phyloP scores from a whole-genome alignment of 2,888 invertebrate species.

The Drosophila tanythrix region DNA sequence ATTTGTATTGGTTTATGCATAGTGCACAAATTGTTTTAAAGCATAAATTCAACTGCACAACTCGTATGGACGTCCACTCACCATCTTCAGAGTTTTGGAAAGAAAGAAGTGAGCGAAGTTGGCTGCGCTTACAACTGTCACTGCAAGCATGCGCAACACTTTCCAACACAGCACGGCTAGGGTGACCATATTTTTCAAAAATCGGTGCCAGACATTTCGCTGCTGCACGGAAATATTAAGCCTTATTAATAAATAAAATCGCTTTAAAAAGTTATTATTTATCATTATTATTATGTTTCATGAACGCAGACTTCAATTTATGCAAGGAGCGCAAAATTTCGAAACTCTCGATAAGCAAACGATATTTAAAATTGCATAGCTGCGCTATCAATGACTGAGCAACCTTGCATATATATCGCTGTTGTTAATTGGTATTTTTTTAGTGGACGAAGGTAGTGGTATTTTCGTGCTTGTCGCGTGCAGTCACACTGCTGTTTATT shows the following conservation, averaged over 20 bases:
- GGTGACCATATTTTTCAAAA: conserved; percentile 18
- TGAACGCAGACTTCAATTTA: background rate
- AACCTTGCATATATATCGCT: background rate
- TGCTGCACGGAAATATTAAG: background rate
- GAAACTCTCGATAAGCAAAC: background rate
- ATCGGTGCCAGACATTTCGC: too few relatives aligned
- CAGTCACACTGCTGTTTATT: conserved; percentile 64
- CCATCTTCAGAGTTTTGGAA: conserved; percentile 84
- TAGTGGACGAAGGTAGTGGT: background rate
- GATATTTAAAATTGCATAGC: background rate
- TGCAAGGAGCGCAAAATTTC: background rate
- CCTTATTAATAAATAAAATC: background rate
- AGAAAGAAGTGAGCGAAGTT: conserved; percentile 83
- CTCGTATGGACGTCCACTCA: conserved; percentile 81
- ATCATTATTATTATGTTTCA: background rate
- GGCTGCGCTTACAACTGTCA: conserved; percentile 58
- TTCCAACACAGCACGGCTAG: conserved; percentile 32
- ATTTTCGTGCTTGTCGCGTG: conserved; percentile 14
- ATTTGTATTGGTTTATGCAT: conserved; percentile 21
- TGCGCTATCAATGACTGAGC: background rate
- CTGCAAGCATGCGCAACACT: background rate
- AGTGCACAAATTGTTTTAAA: conserved; percentile 17
- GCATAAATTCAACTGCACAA: conserved; percentile 52
- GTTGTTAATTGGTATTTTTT: conserved; percentile 10
- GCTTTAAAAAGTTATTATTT: background rate